Evolutionary conservation across 2,113 vertebrate species (phyloP), one percentile per base, ranked within the genome.

Genomic region (Odocoileus hemionus): DNA sequence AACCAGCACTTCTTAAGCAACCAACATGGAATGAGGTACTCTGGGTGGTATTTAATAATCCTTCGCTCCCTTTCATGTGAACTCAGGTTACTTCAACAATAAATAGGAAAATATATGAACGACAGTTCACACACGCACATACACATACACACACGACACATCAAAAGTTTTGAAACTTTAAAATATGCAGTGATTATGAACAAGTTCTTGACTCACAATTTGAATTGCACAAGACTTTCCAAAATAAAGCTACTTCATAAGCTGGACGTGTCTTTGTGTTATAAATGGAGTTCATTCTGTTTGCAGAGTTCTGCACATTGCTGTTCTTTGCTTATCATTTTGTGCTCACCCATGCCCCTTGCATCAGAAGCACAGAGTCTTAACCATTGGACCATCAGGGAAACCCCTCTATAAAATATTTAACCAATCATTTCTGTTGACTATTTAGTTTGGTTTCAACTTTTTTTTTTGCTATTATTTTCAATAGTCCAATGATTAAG

Each of bases 91-190:
- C 80, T 78, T 26, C 33, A 13, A 36, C 58, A 30, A 45, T 9
- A 47, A 13, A 45, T 87, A 67, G 30, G 58, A 30, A 74, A 61
- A 26, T 4, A 23, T 58, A 10, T 61, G 50, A 91, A 39, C 14
- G 16, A 26, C 50, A 85, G 79, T 33, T 61, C 57, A 11, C 7
- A 26, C 36, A 21, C 0, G 2, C 76, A 21, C 21, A 43, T 80
- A 39, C 55, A 33, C 30, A 50, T 57, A 39, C 33, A 36, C 30
- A 76, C 39, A 50, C 78, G 30, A 50, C 26, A 54, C 80, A 91
- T 52, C 21, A 33, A 19, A 84, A 76, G 76, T 90, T 87, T 86
- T 92, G 96, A 92, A 97, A 96, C 64, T 67, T 55, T 92, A 82
- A 97, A 91, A 84, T 39, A 85, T 50, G 55, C 87, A 11, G 78